Evolutionary conservation across 2,113 vertebrate species (phyloP), one percentile per base, ranked within the genome.

Genomic region (Gorsachius goisagi): DNA sequence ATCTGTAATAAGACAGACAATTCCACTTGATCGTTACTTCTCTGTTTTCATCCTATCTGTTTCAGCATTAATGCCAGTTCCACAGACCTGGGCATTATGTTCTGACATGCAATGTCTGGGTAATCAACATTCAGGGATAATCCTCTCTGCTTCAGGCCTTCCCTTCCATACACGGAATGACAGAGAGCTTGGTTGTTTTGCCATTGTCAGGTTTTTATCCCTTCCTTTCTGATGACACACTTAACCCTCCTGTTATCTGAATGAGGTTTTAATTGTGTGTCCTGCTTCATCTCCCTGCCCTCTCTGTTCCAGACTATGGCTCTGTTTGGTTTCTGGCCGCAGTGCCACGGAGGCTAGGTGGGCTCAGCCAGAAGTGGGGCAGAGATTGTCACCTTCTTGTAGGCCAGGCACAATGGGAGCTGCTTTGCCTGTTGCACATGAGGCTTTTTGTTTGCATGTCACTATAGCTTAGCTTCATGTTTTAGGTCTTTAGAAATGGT

Each of bases 111-210:
- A 28, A 9, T 37, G 68, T 79, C 73, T 60, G 72, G 45, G 47
- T 56, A 96, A 97, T 95, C 93, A 85, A 73, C 78, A 79, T 66
- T 59, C 56, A 28, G 85, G 75, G 68, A 75, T 95, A 97, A 97
- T 96, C 97, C 96, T 93, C 93, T 97, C 93, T 92, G 63, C 92
- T 88, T 76, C 75, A 22, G 85, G 73, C 85, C 95, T 64, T 63
- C 72, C 74, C 5, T 58, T 97, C 77, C 20, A 87, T 28, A 24
- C 1, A 5, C 2, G 2, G 47, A 74, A 35, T 24, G 49, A 44
- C 49, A 50, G 53, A 64, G 50, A 78, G 32, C 41, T 52, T 10
- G 66, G 55, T 47, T 45, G n/a, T 12, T 66, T 59, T 82, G 86
- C 39, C n/a, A 23, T 6, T 24, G 49, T 35, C 45, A 37, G 39